These are phyloP conservation scores for Oreortyx pictus DNA, from an alignment of 2,797 vertebrate species.

Conservation along the genomic window DNA sequence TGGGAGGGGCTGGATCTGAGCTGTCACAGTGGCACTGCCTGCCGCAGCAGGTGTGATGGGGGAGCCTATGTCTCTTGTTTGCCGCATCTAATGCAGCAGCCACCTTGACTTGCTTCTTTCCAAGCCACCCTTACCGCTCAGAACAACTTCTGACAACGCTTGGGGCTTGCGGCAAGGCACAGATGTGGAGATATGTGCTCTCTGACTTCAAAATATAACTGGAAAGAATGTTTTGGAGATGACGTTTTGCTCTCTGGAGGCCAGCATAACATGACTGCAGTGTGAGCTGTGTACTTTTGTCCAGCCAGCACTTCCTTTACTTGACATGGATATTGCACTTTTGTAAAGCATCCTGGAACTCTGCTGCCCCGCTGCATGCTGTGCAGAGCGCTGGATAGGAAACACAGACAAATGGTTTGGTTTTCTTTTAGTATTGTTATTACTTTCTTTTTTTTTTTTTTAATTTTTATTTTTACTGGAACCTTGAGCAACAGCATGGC, in stretches of 20 bases:
- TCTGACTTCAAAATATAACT: conserved; percentile 38
- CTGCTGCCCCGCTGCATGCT: conserved; percentile 60
- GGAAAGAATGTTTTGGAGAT: conserved; percentile 37
- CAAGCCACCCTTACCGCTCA: neutral
- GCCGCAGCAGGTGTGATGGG: neutral
- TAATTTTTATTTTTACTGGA: conserved; percentile 8
- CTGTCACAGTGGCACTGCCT: neutral
- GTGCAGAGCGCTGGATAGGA: conserved; percentile 66
- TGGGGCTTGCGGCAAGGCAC: conserved; percentile 26
- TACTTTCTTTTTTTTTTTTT: neutral
- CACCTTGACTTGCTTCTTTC: conserved; percentile 1
- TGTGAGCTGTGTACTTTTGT: conserved; percentile 54
- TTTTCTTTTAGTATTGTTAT: conserved; percentile 33
- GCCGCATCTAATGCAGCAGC: neutral
- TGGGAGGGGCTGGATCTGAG: neutral
- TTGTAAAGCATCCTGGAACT: conserved; percentile 63
- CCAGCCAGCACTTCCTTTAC: conserved; percentile 65
- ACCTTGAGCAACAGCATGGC: conserved; percentile 53
- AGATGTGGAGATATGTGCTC: neutral
- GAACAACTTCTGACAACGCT: neutral
- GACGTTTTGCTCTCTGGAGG: conserved; percentile 30
- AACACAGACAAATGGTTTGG: conserved; percentile 62
- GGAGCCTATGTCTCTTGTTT: neutral
- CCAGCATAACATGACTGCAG: conserved; percentile 21
- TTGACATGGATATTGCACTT: conserved; percentile 71